Evolutionary conservation across 2,113 vertebrate species (phyloP), one percentile per base, ranked within the genome.

Genomic region (Sylvia atricapilla): DNA sequence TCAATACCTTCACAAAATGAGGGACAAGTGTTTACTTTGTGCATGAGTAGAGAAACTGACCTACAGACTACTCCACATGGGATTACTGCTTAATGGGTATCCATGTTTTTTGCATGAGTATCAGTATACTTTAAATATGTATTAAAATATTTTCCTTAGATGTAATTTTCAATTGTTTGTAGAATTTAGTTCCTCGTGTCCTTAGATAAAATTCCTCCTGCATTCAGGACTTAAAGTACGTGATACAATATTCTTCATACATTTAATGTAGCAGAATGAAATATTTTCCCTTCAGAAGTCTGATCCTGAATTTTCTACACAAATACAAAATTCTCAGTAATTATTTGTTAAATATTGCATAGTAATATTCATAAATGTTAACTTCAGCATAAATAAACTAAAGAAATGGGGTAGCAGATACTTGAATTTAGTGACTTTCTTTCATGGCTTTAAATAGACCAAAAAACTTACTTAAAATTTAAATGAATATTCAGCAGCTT

Each of bases 401-500:
- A 76, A 64, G n/a, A 75, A 82, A 73, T 56, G 19, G 22, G 24
- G 13, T 58, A 84, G 52, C 11, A 90, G 25, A 27, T 70, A 41
- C 33, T 73, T 62, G 13, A n/a, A 58, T 87, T 53, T 77, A 80
- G 52, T 66, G 13, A 18, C 30, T 72, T 25, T 35, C 64, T 76
- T 74, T 35, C 33, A 23, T 44, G 9, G 13, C 63, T 85, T 94
- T 49, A 86, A 88, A 90, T 35, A 93, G 72, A 72, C 30, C 9
- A 28, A 78, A 74, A 82, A 69, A 18, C 8, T 47, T 80, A 60
- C 18, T 90, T 53, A 49, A 35, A 24, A 17, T n/a, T 96, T 74
- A 89, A 89, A 76, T 84, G 35, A 84, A 73, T 89, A 87, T 83
- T 90, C 84, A 95, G 62, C 28, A 67, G 72, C 75, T 91, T 91